These are phyloP conservation scores for Oryzias curvinotus DNA, from an alignment of 2,113 vertebrate genomes.

Conservation along the genomic window DNA sequence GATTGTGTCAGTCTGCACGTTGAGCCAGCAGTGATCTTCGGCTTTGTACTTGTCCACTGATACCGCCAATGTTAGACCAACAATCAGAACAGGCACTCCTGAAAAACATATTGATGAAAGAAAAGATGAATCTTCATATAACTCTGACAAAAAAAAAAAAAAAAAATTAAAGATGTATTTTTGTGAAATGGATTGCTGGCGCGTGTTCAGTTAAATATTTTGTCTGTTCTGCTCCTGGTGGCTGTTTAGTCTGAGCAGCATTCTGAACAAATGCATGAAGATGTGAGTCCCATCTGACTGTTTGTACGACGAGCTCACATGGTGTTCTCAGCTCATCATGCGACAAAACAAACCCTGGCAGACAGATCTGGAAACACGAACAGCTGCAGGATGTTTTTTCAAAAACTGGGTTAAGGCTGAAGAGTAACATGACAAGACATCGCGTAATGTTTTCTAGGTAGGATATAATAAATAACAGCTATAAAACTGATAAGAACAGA, in stretches of 20 bases:
- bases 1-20: constrained; percentile 79
- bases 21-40: constrained; percentile 88
- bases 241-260: constrained; percentile 57
- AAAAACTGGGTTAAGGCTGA: constrained; percentile 34
- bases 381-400: constrained; percentile 30
- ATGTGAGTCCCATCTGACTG: constrained; percentile 18
- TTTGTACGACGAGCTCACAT: constrained; percentile 25
- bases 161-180: constrained; percentile 32
- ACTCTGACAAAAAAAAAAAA: constrained; percentile 4
- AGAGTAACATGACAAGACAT: neutral
- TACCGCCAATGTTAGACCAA: constrained; percentile 80
- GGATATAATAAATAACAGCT: neutral
- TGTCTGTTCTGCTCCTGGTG: constrained; percentile 26
- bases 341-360: constrained; percentile 42
- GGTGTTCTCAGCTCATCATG: constrained; percentile 32
- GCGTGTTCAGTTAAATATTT: constrained; percentile 37
- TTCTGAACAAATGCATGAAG: constrained; percentile 8
- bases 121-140: neutral
- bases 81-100: constrained; percentile 85
- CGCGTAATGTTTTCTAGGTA: neutral
- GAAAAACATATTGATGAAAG: constrained; percentile 25
- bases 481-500: neutral
- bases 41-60: constrained; percentile 84
- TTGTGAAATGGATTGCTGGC: constrained; percentile 19
- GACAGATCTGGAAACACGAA: constrained; percentile 28